phyloP scores from a whole-genome alignment of 2,888 invertebrate species.

The Eupsilia transversa region DNA sequence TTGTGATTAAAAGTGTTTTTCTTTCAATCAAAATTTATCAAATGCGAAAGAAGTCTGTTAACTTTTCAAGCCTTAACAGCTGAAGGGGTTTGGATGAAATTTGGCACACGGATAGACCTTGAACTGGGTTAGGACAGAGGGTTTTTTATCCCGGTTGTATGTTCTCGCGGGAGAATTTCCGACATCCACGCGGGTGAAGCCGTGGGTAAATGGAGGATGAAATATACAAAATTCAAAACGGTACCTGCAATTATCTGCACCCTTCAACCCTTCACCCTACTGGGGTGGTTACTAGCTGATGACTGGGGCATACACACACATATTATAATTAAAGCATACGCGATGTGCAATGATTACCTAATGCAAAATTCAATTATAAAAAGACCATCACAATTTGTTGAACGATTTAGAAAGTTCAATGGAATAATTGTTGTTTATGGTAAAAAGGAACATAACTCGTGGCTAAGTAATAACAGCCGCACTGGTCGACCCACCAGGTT shows the following conservation, averaged over 20 bases:
- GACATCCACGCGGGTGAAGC: rapidly evolving
- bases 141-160: background rate
- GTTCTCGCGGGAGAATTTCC: background rate
- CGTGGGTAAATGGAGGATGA: background rate
- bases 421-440: background rate
- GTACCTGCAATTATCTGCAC: conserved; percentile 21
- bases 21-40: too few species aligned
- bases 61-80: too few species aligned
- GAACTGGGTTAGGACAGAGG: too few species aligned
- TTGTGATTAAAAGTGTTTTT: too few species aligned
- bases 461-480: too few species aligned
- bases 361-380: conserved; percentile 21
- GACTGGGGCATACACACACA: conserved; percentile 24
- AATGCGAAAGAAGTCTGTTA: too few species aligned
- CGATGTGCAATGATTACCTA: conserved; percentile 20
- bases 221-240: conserved; percentile 15
- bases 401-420: background rate
- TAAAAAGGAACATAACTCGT: background rate
- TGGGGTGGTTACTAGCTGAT: conserved; percentile 11
- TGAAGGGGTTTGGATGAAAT: too few species aligned
- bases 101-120: background rate
- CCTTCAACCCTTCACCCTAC: conserved; percentile 7
- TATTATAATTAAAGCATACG: conserved; percentile 27
- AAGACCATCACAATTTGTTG: background rate
- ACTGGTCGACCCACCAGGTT: too few species aligned